Evolutionary conservation across 2,797 vertebrate genomes (phyloP), one percentile per base, ranked within the genome.

Genomic region (Rhinatrema bivittatum): DNA sequence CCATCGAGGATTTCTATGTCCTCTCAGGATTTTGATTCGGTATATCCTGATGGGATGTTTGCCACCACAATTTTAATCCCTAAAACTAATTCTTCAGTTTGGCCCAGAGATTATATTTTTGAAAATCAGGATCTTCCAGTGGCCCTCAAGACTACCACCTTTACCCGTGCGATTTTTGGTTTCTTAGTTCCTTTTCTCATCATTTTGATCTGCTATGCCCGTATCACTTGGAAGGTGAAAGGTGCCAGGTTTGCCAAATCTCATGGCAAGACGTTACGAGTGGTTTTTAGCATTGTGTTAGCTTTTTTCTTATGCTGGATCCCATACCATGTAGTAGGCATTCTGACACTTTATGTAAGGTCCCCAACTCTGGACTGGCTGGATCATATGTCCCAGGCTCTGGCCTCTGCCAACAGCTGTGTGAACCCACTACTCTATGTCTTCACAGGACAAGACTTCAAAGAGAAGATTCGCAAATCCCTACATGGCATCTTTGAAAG

Each of bases 401-500:
- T 89, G 10, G 86, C 84, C 0, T 86, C 80, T 6, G 32, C 72
- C 33, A 90, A 90, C 60, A 90, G 87, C 62, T 90, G 87, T 53
- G 59, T 88, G 41, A 88, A 90, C 51, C 87, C 88, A 4, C 38
- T 72, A 5, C 70, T 88, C 16, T 90, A 91, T 7, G 84, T 85
- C 21, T 79, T 89, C 22, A 67, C 88, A 69, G 87, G 87, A 6
- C 72, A 47, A 29, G 64, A 78, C 45, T 86, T 89, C 60, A 79
- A 84, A 46, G 55, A 60, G 20, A 84, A 68, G 42, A 62, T 80
- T 12, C 36, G 1, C n/a, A 70, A 71, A 4, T 84, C 87, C 0
- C 1, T 90, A 25, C 64, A 53, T 42, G 55, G 47, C 3, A 50
- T 84, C 26, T 39, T 89, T 33, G 84, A 88, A 47, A 60, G 39